Conservation (phyloP, 64 coral and sea anemone species). For the Acropora yongei region DNA sequence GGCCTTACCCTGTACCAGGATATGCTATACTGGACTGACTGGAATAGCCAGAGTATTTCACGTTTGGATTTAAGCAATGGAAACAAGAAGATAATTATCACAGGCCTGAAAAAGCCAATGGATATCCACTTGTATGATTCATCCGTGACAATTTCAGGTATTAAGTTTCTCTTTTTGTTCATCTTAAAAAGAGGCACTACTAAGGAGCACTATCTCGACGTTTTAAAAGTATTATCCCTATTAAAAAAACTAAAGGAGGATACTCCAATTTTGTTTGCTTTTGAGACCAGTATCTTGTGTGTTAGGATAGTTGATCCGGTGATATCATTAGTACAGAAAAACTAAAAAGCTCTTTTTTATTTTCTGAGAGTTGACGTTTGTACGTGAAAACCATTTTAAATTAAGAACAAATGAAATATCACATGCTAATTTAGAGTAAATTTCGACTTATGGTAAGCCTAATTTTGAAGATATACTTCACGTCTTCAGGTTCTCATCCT, state of each 20-base stretch:
- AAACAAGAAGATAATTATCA: neutral
- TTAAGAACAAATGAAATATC: neutral
- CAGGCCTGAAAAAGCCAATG: slow-evolving; percentile 23
- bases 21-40: slow-evolving; percentile 58
- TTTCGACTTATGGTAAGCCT: neutral
- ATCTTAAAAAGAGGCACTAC: slow-evolving; percentile 2
- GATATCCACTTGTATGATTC: slow-evolving; percentile 47
- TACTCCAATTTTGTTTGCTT: neutral
- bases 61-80: slow-evolving; percentile 11
- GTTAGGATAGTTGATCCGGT: neutral
- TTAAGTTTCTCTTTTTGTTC: neutral
- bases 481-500: slow-evolving; percentile 9
- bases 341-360: neutral
- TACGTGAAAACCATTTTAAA: too few relatives aligned
- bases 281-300: neutral
- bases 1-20: slow-evolving; percentile 20
- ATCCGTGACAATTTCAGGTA: slow-evolving; percentile 9
- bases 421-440: neutral
- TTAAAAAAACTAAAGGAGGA: neutral
- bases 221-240: neutral
- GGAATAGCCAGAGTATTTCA: slow-evolving; percentile 28
- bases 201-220: neutral
- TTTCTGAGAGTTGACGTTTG: neutral
- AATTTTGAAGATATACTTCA: neutral
- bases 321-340: neutral